These are phyloP conservation scores for Tragopan temminckii DNA, from an alignment of 2,797 vertebrate genomes.

Conservation along the genomic window DNA sequence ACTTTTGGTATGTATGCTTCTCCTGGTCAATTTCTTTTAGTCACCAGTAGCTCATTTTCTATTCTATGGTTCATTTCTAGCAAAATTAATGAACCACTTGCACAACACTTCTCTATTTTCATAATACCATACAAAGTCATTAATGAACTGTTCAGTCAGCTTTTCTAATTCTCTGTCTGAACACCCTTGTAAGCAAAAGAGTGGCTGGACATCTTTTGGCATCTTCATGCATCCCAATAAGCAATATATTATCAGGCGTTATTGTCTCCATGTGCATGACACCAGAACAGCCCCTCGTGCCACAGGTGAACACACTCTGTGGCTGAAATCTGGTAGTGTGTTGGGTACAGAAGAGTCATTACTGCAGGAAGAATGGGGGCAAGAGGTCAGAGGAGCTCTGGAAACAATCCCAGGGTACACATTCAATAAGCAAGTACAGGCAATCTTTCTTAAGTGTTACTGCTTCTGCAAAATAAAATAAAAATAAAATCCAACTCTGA, in stretches of 20 bases:
- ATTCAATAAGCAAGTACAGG: background rate
- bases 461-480: background rate
- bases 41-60: background rate
- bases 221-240: background rate
- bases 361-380: background rate
- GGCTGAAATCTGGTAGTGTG: rapidly evolving
- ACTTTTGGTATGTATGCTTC: background rate
- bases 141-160: constrained; percentile 3
- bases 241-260: background rate
- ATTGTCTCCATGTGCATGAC: background rate
- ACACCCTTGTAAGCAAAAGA: background rate
- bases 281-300: rapidly evolving
- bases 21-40: background rate
- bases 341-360: background rate
- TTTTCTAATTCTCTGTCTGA: constrained; percentile 8
- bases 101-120: background rate
- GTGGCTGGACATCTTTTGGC: background rate
- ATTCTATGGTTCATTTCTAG: background rate
- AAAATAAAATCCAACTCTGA: background rate
- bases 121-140: background rate
- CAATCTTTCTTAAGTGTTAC: background rate
- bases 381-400: background rate
- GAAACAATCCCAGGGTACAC: background rate
- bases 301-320: background rate
- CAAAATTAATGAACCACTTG: constrained; percentile 17